Evolutionary conservation across 1,140 invertebrate species (phyloP).

Genomic region (Eumeta japonica): DNA sequence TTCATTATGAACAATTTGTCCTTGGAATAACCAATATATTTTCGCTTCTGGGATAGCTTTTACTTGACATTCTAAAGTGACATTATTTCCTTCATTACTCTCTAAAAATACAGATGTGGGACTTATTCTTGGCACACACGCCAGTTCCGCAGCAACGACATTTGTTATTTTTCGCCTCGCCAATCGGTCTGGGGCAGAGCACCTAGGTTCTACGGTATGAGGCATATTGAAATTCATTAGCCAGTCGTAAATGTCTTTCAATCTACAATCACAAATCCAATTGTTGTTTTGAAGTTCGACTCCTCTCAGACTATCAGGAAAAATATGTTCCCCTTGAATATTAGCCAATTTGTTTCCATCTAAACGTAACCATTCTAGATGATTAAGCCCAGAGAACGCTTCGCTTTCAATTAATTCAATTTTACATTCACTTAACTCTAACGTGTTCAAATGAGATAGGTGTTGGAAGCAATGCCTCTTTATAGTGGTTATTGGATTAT

Average conservation of each 20-base stretch:
- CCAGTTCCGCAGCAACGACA: slow-evolving; percentile 71
- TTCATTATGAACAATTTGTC: slow-evolving; percentile 71
- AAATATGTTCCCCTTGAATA: slow-evolving; percentile 66
- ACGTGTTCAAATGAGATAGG: slow-evolving; percentile 70
- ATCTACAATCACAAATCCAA: slow-evolving; percentile 84
- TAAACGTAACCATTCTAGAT: slow-evolving; percentile 80
- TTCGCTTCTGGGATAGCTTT: slow-evolving; percentile 75
- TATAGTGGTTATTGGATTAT: slow-evolving; percentile 76
- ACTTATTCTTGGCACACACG: slow-evolving; percentile 76
- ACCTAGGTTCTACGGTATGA: slow-evolving; percentile 73
- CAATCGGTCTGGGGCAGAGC: slow-evolving; percentile 68
- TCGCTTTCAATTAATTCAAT: slow-evolving; percentile 74
- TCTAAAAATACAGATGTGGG: slow-evolving; percentile 71
- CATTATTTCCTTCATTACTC: slow-evolving; percentile 74
- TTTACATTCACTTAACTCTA: slow-evolving; percentile 80
- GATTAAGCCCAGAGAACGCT: slow-evolving; percentile 78
- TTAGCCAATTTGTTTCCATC: slow-evolving; percentile 77
- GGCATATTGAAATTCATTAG: slow-evolving; percentile 72
- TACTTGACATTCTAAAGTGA: slow-evolving; percentile 75
- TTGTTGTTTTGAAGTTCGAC: slow-evolving; percentile 82
- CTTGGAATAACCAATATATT: slow-evolving; percentile 79
- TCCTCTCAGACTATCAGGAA: slow-evolving; percentile 72
- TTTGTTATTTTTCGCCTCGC: slow-evolving; percentile 67
- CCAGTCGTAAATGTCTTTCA: slow-evolving; percentile 76
- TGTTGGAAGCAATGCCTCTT: slow-evolving; percentile 74